phyloP scores from a whole-genome alignment of 2,113 vertebrate species.

The Zapornia atra region DNA sequence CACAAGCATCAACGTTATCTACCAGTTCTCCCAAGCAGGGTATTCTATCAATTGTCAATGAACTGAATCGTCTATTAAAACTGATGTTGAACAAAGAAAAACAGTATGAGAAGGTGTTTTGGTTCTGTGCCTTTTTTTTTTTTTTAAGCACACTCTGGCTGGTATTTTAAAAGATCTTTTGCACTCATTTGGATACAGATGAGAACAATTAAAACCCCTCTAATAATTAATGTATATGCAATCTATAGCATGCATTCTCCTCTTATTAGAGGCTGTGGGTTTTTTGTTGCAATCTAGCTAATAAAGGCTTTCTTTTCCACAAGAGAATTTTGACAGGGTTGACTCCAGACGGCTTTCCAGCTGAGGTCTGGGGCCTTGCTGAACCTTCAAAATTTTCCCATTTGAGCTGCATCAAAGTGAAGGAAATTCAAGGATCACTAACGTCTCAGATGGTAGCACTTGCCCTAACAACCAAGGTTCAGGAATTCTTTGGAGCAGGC shows the following conservation, averaged over 20 bases:
- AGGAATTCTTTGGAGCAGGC: constrained; percentile 96
- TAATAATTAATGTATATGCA: constrained; percentile 69
- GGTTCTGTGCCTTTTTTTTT: neutral
- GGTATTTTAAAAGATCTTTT: constrained; percentile 35
- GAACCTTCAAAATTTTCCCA: constrained; percentile 87
- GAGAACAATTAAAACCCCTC: constrained; percentile 48
- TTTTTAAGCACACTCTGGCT: neutral
- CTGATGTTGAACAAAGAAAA: constrained; percentile 33
- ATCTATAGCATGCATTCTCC: constrained; percentile 58
- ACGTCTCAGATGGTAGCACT: constrained; percentile 93
- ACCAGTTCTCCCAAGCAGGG: neutral
- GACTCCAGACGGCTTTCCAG: constrained; percentile 87
- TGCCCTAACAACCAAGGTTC: constrained; percentile 97
- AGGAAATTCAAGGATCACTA: constrained; percentile 94
- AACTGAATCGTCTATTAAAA: constrained; percentile 40
- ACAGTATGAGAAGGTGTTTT: neutral
- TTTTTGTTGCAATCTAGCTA: constrained; percentile 81
- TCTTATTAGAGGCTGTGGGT: constrained; percentile 56
- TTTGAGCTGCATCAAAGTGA: constrained; percentile 93
- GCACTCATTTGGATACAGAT: constrained; percentile 43
- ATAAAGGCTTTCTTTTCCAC: constrained; percentile 83
- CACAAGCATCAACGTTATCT: neutral
- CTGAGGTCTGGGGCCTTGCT: constrained; percentile 86
- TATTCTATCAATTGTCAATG: neutral
- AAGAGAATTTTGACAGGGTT: constrained; percentile 85